These are phyloP conservation scores for Drosophila virilis DNA, from an alignment of 1,140 invertebrate species.

Conservation along the genomic window DNA sequence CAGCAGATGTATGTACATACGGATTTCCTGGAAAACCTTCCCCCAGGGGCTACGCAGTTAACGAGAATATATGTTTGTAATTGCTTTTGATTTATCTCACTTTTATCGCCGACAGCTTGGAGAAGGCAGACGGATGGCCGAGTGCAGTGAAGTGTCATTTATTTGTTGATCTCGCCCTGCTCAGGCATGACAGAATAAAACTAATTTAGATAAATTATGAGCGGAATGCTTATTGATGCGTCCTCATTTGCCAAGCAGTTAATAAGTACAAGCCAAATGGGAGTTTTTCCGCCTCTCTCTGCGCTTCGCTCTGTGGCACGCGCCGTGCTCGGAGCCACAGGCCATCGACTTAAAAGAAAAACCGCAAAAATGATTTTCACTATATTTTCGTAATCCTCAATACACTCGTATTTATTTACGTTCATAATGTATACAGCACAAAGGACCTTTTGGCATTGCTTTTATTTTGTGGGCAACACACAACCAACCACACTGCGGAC, in stretches of 20 bases:
- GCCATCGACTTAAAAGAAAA: constrained; percentile 20
- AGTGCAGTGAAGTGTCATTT: constrained; percentile 58
- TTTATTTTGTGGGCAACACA: constrained; percentile 40
- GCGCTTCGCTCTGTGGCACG: too few relatives aligned
- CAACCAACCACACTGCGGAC: constrained; percentile 56
- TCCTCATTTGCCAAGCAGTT: constrained; percentile 39
- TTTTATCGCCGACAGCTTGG: constrained; percentile 50
- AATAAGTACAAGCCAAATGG: background rate
- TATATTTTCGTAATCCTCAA: constrained; percentile 57
- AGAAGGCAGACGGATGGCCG: background rate
- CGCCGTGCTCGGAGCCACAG: constrained; percentile 3
- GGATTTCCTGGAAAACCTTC: constrained; percentile 2
- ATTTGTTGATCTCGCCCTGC: constrained; percentile 62
- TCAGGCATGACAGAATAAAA: constrained; percentile 59
- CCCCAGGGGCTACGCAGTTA: constrained; percentile 30
- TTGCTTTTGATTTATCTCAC: constrained; percentile 80
- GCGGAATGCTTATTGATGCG: constrained; percentile 64
- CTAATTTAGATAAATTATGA: constrained; percentile 76
- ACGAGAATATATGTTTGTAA: constrained; percentile 74
- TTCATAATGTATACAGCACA: constrained; percentile 33
- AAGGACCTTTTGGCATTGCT: constrained; percentile 22
- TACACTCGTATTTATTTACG: constrained; percentile 50
- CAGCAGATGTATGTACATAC: constrained; percentile 12
- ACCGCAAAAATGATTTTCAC: constrained; percentile 25
- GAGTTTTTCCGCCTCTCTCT: background rate